phyloP scores from a whole-genome alignment of 2,113 vertebrate species.

The Ploceus nigricollis region DNA sequence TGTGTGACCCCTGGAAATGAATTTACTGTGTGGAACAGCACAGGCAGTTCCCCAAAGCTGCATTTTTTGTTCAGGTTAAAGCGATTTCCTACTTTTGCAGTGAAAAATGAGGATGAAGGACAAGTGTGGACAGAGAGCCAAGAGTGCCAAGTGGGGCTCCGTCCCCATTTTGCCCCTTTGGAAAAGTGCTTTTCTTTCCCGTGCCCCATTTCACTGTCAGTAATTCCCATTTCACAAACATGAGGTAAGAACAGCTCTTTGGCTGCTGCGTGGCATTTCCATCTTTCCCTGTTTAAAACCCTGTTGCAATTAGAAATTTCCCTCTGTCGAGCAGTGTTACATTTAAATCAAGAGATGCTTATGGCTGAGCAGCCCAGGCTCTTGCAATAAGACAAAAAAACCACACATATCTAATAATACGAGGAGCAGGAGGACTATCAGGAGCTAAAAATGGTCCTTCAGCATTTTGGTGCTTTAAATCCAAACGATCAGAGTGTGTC shows the following conservation, averaged over 20 bases:
- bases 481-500: not conserved
- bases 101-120: not conserved
- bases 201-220: not conserved
- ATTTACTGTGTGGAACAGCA: not conserved
- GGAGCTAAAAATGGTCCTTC: conserved; percentile 20
- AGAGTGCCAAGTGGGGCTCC: not conserved
- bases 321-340: not conserved
- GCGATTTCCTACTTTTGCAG: not conserved
- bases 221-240: not conserved
- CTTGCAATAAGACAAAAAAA: not conserved
- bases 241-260: not conserved
- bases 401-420: not conserved
- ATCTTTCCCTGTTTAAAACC: not conserved
- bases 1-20: not conserved
- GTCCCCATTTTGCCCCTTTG: not conserved
- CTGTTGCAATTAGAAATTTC: not conserved
- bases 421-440: conserved; percentile 3
- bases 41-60: not conserved
- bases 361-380: not conserved
- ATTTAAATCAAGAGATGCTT: not conserved
- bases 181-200: not conserved
- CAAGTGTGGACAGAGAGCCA: not conserved
- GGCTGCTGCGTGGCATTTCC: not conserved
- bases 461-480: not conserved
- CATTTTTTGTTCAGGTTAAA: not conserved